Evolutionary conservation across 92 coral and sea anemone species (phyloP).

Genomic region (Paragorgia papillata): DNA sequence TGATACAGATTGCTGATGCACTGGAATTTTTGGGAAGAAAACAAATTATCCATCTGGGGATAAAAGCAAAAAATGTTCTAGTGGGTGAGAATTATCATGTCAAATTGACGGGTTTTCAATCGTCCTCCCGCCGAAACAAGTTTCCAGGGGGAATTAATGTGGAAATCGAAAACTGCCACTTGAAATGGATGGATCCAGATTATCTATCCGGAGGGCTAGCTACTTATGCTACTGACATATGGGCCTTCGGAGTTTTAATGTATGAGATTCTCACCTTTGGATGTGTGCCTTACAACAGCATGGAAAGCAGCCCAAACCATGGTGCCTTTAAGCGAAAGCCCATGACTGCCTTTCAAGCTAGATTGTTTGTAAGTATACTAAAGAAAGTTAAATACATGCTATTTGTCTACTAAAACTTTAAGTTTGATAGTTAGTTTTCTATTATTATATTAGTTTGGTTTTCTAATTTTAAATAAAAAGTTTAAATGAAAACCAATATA

Average conservation of each 20-base stretch:
- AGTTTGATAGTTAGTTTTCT: background rate
- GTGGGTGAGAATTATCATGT: background rate
- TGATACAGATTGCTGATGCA: conserved; percentile 17
- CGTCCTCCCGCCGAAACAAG: background rate
- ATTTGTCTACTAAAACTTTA: background rate
- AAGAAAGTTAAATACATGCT: too few relatives aligned
- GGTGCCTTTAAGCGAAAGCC: conserved; percentile 24
- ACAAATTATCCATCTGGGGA: conserved; percentile 7
- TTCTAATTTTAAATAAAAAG: too few relatives aligned
- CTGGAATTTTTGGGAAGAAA: conserved; percentile 1
- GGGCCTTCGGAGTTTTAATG: conserved; percentile 25
- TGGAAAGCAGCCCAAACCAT: background rate
- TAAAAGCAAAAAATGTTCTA: conserved; percentile 18
- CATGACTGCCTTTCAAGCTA: conserved; percentile 21
- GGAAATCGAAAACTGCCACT: conserved; percentile 5
- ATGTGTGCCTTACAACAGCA: conserved; percentile 31
- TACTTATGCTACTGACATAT: conserved; percentile 4
- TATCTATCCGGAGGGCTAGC: background rate
- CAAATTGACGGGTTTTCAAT: conserved; percentile 27
- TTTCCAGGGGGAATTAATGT: background rate
- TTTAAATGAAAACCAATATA: too few relatives aligned
- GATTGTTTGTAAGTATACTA: conserved; percentile 11
- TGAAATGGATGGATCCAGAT: conserved; percentile 43
- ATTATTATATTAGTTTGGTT: background rate
- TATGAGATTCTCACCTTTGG: conserved; percentile 30